These are phyloP conservation scores for Zoroaster sp. DNA, from an alignment of 53 echinoderm and acorn worm species.

Conservation along the genomic window DNA sequence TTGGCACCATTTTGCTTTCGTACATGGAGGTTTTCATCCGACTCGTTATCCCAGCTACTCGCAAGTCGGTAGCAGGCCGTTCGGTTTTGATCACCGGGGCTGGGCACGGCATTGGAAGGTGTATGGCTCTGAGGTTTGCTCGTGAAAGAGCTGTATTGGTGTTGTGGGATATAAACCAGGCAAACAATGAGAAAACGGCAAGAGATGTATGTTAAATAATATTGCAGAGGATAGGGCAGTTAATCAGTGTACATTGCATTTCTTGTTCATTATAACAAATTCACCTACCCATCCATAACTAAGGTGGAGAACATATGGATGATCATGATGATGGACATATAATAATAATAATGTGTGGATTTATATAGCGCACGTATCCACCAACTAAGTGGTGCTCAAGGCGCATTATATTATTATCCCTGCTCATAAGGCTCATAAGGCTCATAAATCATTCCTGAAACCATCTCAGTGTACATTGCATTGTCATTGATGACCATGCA, in stretches of 20 bases:
- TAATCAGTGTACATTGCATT: not conserved
- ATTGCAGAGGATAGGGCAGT: not conserved
- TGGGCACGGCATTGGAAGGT: conserved; percentile 84
- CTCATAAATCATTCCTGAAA: no score
- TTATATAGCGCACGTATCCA: no score
- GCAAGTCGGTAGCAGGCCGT: conserved; percentile 70
- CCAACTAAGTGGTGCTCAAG: no score
- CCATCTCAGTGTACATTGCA: no score
- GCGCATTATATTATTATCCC: no score
- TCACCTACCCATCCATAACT: no score
- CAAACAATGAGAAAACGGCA: conserved; percentile 64
- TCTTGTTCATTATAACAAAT: no score
- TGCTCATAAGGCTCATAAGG: no score
- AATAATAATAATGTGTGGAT: no score
- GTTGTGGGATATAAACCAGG: conserved; percentile 85
- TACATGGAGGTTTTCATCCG: conserved; percentile 47
- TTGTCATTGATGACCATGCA: no score
- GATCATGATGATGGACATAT: no score
- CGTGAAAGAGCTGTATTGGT: conserved; percentile 71
- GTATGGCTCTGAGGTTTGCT: conserved; percentile 74
- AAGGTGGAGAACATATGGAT: no score
- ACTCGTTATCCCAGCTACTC: conserved; percentile 40
- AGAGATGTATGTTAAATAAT: conserved; percentile 9
- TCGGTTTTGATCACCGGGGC: conserved; percentile 85
- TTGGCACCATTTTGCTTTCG: conserved; percentile 22